Percentiles rank a stretch among this genome's conserved stretches.
These are phyloP conservation scores for Cloeon dipterum DNA, from an alignment of 2,888 invertebrate species.

Conservation along the genomic window DNA sequence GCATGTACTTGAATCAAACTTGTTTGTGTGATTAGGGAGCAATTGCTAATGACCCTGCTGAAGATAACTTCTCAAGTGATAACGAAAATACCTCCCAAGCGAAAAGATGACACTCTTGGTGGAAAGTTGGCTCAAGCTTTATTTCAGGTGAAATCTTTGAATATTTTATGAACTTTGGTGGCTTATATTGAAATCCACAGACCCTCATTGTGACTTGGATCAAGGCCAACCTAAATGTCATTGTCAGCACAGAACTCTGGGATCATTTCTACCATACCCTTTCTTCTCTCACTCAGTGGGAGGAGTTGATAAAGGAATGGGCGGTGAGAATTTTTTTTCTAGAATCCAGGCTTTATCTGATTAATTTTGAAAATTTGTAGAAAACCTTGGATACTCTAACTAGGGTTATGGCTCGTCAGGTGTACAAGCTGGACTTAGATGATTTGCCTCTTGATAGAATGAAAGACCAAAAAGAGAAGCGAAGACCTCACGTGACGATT, in stretches of 20 bases:
- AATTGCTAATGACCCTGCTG: conserved; percentile 59
- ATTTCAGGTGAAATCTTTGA: conserved; percentile 29
- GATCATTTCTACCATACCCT: conserved; percentile 76
- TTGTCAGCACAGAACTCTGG: conserved; percentile 75
- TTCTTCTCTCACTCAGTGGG: conserved; percentile 75
- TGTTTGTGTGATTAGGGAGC: no score
- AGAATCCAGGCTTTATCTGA: background rate
- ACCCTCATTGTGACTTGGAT: conserved; percentile 96
- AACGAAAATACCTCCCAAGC: conserved; percentile 50
- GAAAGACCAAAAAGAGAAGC: conserved; percentile 55
- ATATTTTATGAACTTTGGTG: no score
- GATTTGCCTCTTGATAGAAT: conserved; percentile 62
- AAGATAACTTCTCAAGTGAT: conserved; percentile 82
- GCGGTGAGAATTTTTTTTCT: conserved; percentile 37
- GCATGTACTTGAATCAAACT: background rate
- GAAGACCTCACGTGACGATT: no score
- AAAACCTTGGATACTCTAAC: conserved; percentile 96
- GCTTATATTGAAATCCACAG: conserved; percentile 40
- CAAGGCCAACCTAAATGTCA: conserved; percentile 85
- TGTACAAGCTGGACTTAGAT: conserved; percentile 78
- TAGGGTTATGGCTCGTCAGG: conserved; percentile 79
- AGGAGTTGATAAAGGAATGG: conserved; percentile 89
- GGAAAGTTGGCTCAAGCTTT: conserved; percentile 66
- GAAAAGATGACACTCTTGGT: conserved; percentile 44
- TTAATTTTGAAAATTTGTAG: conserved; percentile 19